Base-by-base conservation (phyloP, 1,140 invertebrate genomes). In the Muscidifurax raptorellus region DNA sequence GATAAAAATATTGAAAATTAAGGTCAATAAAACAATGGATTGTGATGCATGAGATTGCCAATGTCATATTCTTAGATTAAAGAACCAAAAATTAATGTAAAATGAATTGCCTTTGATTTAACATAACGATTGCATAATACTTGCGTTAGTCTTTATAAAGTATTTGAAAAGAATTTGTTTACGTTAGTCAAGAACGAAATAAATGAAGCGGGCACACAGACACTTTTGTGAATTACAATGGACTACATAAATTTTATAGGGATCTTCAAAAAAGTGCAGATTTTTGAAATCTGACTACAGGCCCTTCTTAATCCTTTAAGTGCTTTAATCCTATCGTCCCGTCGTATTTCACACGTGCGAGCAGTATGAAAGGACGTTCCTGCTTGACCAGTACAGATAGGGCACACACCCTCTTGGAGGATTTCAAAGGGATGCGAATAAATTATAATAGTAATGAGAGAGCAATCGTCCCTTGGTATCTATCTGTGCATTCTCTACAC, bases 341-440 rank as follows among this genome's bases (percentile, higher is more conserved):
- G 40, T 83, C 80, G 80, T 75, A 83, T 83, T 86, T 86, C 77
- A 83, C 81, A 86, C 76, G 81, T 86, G 81, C 80, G 85, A 86
- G 80, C 80, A 80, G 15, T 30, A 83, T 80, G 81, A 86, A 86
- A 86, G 69, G 28, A 47, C 81, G 80, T 82, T 86, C 87, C 80
- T 87, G 88, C 87, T 88, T 88, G 87, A 90, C 88, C 87, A 85
- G 89, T 90, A 83, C 85, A 87, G 83, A 89, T 87, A 88, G 86
- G 78, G 74, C 83, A 81, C 85, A 87, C 86, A 86, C 85, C 84
- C 84, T 86, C 83, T 86, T 78, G 32, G 83, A 86, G 86, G 85
- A 80, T 87, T 83, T 85, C 80, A 78, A 85, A 86, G 66, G n/a
- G 44, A 78, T 82, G 13, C 69, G 87, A 87, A 88, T 89, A 87